Base-by-base conservation (phyloP, 2,888 invertebrate species). In the Encarsia formosa region DNA sequence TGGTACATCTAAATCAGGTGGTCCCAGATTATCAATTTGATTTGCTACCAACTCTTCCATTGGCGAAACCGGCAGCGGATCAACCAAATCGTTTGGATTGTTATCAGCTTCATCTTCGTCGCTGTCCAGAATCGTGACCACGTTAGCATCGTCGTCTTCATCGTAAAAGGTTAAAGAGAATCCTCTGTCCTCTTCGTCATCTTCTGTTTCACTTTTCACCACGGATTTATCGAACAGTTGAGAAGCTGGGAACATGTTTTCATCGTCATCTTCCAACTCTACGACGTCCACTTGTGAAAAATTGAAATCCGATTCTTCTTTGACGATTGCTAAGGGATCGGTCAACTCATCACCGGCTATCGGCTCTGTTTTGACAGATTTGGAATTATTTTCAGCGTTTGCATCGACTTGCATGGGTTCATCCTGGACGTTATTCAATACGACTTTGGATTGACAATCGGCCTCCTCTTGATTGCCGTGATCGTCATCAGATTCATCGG, bases 171-270 rank as follows among this genome's bases (percentile, higher is more conserved):
- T 60, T 20, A 49, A 47, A n/a, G 34, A 26, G 13, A 53, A 43
- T 23, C 54, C 49, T 18, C 58, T 54, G 6, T 46, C 45, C 8
- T 57, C 43, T 3, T 16, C 45, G 16, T 38, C 47, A 18, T 61
- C 59, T 24, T 61, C 61, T 20, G 63, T 52, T 18, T 60, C 58
- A n/a, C 55, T 39, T 20, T 62, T 62, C 29, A 62, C 65, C 52
- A 61, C 71, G 9, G 48, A 70, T 34, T 62, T 29, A 75, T 55
- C 77, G 75, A 80, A 80, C 2, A 82, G 76, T 34, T 82, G 77
- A 39, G 81, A 77, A 39, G 75, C 63, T 16, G 76, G 74, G 74
- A 81, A 79, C 48, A 78, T 70, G 46, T 78, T 77, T 37, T 79
- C 80, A 43, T 79, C 79, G 65, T 77, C 79, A 42, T 59, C 57